Conservation (phyloP, 2,888 invertebrate species). For the Nemurella pictetii region DNA sequence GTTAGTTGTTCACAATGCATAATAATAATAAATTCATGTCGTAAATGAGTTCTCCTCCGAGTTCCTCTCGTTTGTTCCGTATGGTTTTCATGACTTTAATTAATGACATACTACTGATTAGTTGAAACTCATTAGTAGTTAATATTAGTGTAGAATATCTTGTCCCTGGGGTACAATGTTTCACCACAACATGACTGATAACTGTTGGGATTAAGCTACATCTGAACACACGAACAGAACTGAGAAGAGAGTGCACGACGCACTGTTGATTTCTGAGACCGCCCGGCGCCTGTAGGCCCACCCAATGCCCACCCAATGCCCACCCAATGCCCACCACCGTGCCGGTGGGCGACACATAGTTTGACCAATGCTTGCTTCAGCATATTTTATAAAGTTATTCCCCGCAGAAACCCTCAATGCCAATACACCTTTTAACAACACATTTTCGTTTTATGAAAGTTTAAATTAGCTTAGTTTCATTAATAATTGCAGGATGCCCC, state of each 20-base stretch:
- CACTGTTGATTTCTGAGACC: neutral
- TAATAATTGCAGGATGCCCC: neutral
- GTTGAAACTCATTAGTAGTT: slow-evolving; percentile 23
- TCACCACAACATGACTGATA: slow-evolving; percentile 24
- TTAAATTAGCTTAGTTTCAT: neutral
- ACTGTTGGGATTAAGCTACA: slow-evolving; percentile 17
- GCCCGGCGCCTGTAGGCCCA: neutral
- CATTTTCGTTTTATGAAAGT: neutral
- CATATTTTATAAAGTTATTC: neutral
- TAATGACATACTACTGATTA: slow-evolving; percentile 27
- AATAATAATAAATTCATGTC: neutral
- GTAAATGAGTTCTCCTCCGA: neutral
- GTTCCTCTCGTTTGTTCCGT: slow-evolving; percentile 13
- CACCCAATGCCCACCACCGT: neutral
- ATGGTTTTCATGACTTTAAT: slow-evolving; percentile 22
- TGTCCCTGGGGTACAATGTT: slow-evolving; percentile 23
- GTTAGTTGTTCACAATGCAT: neutral
- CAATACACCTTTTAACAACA: neutral
- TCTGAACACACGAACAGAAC: slow-evolving; percentile 16
- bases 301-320: neutral
- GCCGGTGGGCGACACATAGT: neutral
- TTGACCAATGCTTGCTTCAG: neutral
- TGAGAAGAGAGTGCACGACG: neutral
- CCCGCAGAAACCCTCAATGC: neutral
- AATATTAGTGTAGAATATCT: slow-evolving; percentile 28